Base-by-base conservation (phyloP, 1,140 invertebrate species). In the Artemia franciscana region DNA sequence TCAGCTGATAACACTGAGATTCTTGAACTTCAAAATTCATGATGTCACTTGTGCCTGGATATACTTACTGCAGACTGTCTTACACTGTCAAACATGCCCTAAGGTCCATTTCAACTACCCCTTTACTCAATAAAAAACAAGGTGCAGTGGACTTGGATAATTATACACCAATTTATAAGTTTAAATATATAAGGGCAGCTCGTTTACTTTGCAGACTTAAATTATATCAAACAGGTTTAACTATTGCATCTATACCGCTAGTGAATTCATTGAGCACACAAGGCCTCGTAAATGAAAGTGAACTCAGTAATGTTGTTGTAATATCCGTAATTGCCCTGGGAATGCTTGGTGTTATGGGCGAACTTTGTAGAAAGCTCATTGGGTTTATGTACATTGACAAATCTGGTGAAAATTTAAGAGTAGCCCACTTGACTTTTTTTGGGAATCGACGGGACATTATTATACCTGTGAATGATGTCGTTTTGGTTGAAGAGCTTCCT, bases 341-440 rank as follows among this genome's bases (percentile, higher is more conserved):
- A 28, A 24, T 63, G 25, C 26, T 63, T 24, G 26, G 24, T 23
- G 28, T 63, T 4, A 59, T 63, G 56, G 62, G 62, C 5, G 62
- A 63, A 28, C 58, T 63, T 57, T 62, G 24, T 9, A 21, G 61
- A 59, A 62, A 62, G 25, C 57, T 62, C 5, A 26, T 63, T n/a
- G 61, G 61, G 18, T 26, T 58, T 24, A 2, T 62, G 18, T 62
- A 62, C 51, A 21, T 62, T 5, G 24, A 62, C 27, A 21, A 28
- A 2, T 3, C 5, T 15, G 56, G 28, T 2, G 18, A 58, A 2
- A 24, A 62, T 5, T 51, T 63, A 9, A 59, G 27, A 58, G 58
- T 63, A 27, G 24, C 62, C 5, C 51, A 63, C 28, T 59, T 63
- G 18, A 63, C 51, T 5, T 63, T 63, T 63, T 63, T 58, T 18